Conservation (phyloP, 2,797 vertebrate species). For the Eurystomus glaucurus region DNA sequence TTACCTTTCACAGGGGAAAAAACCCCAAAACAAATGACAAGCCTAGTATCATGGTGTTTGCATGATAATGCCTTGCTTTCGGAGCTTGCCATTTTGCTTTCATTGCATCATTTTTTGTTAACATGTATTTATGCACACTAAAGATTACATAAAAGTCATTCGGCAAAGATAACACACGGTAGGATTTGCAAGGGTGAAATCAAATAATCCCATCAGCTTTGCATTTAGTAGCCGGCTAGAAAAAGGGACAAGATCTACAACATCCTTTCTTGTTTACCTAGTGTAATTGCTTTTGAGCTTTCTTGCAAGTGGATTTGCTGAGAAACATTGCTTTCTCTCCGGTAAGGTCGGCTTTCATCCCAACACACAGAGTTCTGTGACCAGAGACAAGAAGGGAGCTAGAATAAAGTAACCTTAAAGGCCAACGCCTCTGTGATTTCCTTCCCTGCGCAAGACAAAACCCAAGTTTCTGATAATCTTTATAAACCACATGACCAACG, state of each 20-base stretch:
- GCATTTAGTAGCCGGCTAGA: slow-evolving; percentile 36
- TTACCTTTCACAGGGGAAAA: neutral
- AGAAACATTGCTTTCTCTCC: neutral
- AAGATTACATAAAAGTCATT: slow-evolving; percentile 70
- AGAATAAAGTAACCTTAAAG: neutral
- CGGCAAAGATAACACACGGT: slow-evolving; percentile 30
- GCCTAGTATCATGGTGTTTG: neutral
- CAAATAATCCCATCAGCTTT: slow-evolving; percentile 53
- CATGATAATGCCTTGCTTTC: slow-evolving; percentile 8
- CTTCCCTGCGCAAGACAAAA: neutral
- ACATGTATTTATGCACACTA: slow-evolving; percentile 69
- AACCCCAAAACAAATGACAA: neutral
- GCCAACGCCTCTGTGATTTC: neutral
- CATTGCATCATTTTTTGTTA: slow-evolving; percentile 44
- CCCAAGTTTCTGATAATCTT: neutral
- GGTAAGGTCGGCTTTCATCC: neutral
- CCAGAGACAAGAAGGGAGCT: neutral
- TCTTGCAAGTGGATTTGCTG: slow-evolving; percentile 41
- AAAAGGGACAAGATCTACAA: slow-evolving; percentile 49
- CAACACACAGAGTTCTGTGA: neutral
- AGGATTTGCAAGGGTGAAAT: slow-evolving; percentile 55
- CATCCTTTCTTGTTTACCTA: slow-evolving; percentile 63
- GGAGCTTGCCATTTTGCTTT: slow-evolving; percentile 51
- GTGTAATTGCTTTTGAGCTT: slow-evolving; percentile 59
- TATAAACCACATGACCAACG: neutral